phyloP scores from a whole-genome alignment of 2,113 vertebrate species.

The Balaeniceps rex region DNA sequence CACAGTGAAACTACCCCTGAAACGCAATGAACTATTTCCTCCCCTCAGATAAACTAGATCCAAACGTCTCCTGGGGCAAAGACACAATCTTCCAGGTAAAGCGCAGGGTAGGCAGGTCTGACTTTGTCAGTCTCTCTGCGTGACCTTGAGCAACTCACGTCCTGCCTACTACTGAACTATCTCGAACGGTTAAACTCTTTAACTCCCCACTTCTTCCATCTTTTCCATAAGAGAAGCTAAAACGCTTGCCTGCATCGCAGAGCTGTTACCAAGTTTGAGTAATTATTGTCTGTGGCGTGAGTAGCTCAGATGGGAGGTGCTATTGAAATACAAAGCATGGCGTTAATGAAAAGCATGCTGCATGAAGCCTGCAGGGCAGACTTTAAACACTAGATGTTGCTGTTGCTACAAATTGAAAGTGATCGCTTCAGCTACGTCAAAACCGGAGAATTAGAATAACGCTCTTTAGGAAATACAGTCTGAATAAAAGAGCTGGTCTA shows the following conservation, averaged over 20 bases:
- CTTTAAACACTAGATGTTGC: conserved; percentile 25
- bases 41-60: not conserved
- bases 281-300: not conserved
- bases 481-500: not conserved
- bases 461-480: not conserved
- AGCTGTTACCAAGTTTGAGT: not conserved
- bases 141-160: not conserved
- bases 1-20: not conserved
- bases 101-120: not conserved
- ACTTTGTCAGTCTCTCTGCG: too few relatives aligned
- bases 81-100: not conserved
- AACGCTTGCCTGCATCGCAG: not conserved
- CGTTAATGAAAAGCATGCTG: not conserved
- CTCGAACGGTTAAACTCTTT: not conserved
- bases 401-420: not conserved
- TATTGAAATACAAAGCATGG: fast-evolving
- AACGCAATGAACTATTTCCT: not conserved
- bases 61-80: not conserved
- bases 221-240: not conserved
- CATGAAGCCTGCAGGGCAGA: not conserved
- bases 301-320: not conserved
- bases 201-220: not conserved
- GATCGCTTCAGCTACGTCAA: not conserved
- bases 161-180: not conserved
- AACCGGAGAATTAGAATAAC: not conserved